These are phyloP conservation scores for Xylophagus ater DNA, from an alignment of 2,888 invertebrate genomes.

Conservation along the genomic window DNA sequence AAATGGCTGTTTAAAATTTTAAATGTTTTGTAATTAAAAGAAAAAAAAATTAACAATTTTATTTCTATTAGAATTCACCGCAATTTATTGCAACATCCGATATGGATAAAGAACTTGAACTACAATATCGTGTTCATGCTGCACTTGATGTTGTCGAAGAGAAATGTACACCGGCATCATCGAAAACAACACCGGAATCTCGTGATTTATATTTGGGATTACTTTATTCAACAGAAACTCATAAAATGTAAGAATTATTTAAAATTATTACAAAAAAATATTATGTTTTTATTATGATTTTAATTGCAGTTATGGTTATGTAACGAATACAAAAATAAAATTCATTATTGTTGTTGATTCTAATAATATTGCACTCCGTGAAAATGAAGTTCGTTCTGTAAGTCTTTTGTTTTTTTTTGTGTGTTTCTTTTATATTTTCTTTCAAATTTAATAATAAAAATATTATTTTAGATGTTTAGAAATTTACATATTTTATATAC, in stretches of 20 bases:
- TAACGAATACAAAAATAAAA: constrained; percentile 94
- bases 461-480: constrained; percentile 58
- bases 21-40: not conserved
- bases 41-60: constrained; percentile 3
- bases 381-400: constrained; percentile 89
- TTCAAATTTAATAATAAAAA: constrained; percentile 10
- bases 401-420: constrained; percentile 14
- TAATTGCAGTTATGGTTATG: constrained; percentile 71
- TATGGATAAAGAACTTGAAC: constrained; percentile 71
- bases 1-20: no score
- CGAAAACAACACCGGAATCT: constrained; percentile 59
- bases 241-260: constrained; percentile 70
- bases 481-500: constrained; percentile 86
- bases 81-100: constrained; percentile 70
- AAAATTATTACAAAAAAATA: constrained; percentile 28
- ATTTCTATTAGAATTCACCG: constrained; percentile 79
- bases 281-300: constrained; percentile 2
- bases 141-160: constrained; percentile 43
- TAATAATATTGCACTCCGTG: constrained; percentile 72
- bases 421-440: not conserved
- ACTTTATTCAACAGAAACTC: constrained; percentile 87
- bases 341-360: constrained; percentile 88
- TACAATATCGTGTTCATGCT: constrained; percentile 89
- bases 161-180: constrained; percentile 42
- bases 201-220: constrained; percentile 85